Evolutionary conservation across 2,797 vertebrate genomes (phyloP).

Genomic region (Chiloscyllium punctatum): DNA sequence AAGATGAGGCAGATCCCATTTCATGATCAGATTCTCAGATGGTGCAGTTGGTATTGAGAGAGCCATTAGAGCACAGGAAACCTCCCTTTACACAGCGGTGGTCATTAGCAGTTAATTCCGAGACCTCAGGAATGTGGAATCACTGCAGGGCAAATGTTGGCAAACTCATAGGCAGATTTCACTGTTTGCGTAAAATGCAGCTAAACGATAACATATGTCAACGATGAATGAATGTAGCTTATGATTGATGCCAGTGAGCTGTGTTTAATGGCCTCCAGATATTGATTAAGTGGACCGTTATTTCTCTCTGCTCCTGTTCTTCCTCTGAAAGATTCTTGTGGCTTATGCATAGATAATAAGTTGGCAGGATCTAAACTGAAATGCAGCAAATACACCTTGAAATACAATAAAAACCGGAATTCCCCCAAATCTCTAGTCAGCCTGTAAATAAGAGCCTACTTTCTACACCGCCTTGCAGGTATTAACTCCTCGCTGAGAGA

Average conservation of each 20-base stretch:
- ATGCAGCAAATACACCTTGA: neutral
- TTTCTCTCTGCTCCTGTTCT: neutral
- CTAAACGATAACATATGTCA: slow-evolving; percentile 31
- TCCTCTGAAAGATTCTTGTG: neutral
- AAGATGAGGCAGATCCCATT: neutral
- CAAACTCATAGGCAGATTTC: neutral
- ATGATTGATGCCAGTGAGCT: neutral
- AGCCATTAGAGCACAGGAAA: neutral
- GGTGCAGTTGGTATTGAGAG: neutral
- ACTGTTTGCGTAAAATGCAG: neutral
- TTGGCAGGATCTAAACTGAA: neutral
- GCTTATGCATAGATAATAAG: neutral
- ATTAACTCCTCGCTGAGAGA: neutral
- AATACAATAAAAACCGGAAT: neutral
- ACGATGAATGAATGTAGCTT: neutral
- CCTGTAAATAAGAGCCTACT: neutral
- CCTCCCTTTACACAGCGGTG: neutral
- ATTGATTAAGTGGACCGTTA: neutral
- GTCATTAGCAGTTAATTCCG: slow-evolving; percentile 4
- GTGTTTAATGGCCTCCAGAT: neutral
- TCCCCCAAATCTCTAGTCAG: neutral
- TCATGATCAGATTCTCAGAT: neutral
- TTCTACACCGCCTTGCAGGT: neutral
- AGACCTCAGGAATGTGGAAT: slow-evolving; percentile 23
- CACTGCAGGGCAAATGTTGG: neutral